phyloP scores from a whole-genome alignment of 2,888 invertebrate species.

The Erebia aethiops region DNA sequence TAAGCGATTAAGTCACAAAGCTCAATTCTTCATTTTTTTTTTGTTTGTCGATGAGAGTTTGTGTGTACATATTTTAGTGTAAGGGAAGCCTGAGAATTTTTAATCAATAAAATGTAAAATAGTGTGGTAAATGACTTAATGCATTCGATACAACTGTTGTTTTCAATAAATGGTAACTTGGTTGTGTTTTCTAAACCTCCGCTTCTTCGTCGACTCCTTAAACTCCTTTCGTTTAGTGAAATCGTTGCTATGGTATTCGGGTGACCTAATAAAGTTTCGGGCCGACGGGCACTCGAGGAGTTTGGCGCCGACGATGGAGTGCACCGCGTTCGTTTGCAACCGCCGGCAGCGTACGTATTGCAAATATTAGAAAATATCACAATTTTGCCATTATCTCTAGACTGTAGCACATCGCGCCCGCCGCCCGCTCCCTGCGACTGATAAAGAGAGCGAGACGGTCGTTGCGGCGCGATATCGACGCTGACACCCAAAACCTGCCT shows the following conservation, averaged over 20 bases:
- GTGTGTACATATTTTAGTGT: slow-evolving; percentile 80
- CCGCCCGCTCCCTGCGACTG: slow-evolving; percentile 65
- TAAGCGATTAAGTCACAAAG: slow-evolving; percentile 73
- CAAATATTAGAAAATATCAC: slow-evolving; percentile 76
- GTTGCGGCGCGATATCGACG: slow-evolving; percentile 63
- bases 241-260: not conserved
- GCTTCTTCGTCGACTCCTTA: slow-evolving; percentile 50
- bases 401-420: slow-evolving; percentile 52
- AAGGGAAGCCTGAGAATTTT: slow-evolving; percentile 77
- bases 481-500: slow-evolving; percentile 64
- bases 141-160: slow-evolving; percentile 51
- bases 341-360: slow-evolving; percentile 41
- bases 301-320: slow-evolving; percentile 39
- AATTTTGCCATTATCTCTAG: slow-evolving; percentile 77
- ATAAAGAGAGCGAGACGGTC: slow-evolving; percentile 72
- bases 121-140: slow-evolving; percentile 53
- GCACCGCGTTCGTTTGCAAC: not conserved
- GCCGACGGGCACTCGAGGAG: slow-evolving; percentile 27
- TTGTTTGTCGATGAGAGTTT: slow-evolving; percentile 74
- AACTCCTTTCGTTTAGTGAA: slow-evolving; percentile 39
- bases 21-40: slow-evolving; percentile 72
- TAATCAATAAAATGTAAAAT: slow-evolving; percentile 64
- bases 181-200: slow-evolving; percentile 28
- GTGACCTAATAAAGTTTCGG: not conserved
- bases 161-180: slow-evolving; percentile 24